Evolutionary conservation across 1,140 invertebrate genomes (phyloP), one percentile per base, ranked within the genome.

Genomic region (Drosophila kikkawai): DNA sequence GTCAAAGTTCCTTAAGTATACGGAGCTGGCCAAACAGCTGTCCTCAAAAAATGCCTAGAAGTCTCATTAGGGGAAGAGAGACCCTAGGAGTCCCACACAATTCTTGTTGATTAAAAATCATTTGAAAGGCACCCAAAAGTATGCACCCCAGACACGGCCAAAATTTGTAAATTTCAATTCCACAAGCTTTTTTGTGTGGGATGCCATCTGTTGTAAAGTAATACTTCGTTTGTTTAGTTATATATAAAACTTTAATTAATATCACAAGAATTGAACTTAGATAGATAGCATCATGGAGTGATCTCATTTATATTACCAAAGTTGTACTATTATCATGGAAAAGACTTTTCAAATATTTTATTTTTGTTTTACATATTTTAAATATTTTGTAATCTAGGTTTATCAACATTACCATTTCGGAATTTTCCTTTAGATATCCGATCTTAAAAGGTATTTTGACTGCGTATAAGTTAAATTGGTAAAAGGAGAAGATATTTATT

Each of bases 1-100:
- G 94, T 98, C 98, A 74, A 99, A 99, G 94, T 98, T 98, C 95
- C 95, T 98, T 76, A 99, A 99, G 94, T 99, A 99, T 94, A 98
- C 97, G 88, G 98, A 99, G 94, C 95, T 99, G 92, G 98, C 98
- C 76, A 99, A 98, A 94, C 98, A 99, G 94, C 94, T 99, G 92
- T 98, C 97, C 92, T 98, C 97, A 94, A 98, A 98, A 95, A 98
- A 98, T 94, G 96, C 97, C 95, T 97, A 96, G 94, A 70, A 41
- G 29, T 6, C 22, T 2, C 12, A 12, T 7, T 9, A 13, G 7
- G 9, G 13, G 17, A 45, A 26, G 41, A 17, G 19, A 44, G 4
- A 7, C 17, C 7, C 29, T 13, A 7, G 5, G n/a, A 32, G 17
- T 17, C 19, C 13, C 51, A 6, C 13, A n/a, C 0, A 8, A 15